phyloP scores from a whole-genome alignment of 2,113 vertebrate species.

The Pluvianellus socialis region DNA sequence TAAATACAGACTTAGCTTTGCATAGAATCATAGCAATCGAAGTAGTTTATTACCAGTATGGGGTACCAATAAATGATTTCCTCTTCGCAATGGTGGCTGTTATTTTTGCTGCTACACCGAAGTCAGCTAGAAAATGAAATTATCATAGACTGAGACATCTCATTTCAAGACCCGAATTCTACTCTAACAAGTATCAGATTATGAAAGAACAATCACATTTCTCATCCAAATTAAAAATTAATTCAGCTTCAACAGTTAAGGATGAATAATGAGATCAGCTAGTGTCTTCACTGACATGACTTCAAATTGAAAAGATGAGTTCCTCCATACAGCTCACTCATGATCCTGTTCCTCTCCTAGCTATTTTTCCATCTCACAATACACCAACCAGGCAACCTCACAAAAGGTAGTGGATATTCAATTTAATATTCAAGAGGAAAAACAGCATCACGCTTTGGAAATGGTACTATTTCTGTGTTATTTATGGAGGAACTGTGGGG shows the following conservation, averaged over 20 bases:
- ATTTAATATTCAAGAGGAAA: neutral
- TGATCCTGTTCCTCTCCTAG: neutral
- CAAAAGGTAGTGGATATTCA: neutral
- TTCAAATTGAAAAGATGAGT: neutral
- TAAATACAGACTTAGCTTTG: neutral
- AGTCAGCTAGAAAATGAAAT: conserved; percentile 85
- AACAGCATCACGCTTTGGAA: neutral
- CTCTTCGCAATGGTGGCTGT: conserved; percentile 98
- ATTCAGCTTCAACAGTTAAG: neutral
- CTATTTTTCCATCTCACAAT: neutral
- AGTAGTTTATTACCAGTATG: conserved; percentile 88
- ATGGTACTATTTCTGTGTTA: neutral
- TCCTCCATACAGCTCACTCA: neutral
- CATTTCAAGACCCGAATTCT: neutral
- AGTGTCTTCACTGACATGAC: neutral
- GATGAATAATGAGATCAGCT: neutral
- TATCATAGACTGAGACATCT: neutral
- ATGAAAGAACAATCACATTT: neutral
- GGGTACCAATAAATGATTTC: conserved; percentile 98
- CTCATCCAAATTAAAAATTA: neutral
- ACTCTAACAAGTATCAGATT: neutral
- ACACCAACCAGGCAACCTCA: neutral
- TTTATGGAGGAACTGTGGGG: neutral
- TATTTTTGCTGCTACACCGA: conserved; percentile 98
- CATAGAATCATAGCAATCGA: neutral